Percentiles rank a stretch among this genome's conserved stretches.
These are phyloP conservation scores for Epizoanthus illoricatus DNA, from an alignment of 92 coral and sea anemone species.

Conservation along the genomic window DNA sequence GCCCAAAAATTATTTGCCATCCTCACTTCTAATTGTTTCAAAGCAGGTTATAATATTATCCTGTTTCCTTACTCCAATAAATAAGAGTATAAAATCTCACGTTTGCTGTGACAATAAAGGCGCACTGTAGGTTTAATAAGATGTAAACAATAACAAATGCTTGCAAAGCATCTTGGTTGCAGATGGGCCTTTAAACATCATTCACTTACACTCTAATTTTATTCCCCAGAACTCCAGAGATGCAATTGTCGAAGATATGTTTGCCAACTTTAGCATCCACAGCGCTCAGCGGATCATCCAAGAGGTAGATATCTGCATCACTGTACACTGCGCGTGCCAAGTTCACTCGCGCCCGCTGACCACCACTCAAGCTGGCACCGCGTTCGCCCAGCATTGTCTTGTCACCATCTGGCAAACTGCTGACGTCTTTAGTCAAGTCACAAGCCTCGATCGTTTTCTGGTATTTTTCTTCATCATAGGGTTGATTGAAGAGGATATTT, in stretches of 20 bases:
- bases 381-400: constrained; percentile 79
- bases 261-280: constrained; percentile 93
- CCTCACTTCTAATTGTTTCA: too few species aligned
- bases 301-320: constrained; percentile 80
- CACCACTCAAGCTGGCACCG: constrained; percentile 88
- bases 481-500: constrained; percentile 79
- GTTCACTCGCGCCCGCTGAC: constrained; percentile 91
- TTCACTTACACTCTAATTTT: constrained; percentile 63
- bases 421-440: constrained; percentile 75
- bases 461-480: constrained; percentile 72
- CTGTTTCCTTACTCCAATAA: too few species aligned
- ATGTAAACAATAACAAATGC: too few species aligned
- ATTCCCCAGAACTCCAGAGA: constrained; percentile 69
- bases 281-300: constrained; percentile 88
- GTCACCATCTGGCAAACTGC: constrained; percentile 74
- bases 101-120: too few species aligned
- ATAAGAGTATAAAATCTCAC: too few species aligned
- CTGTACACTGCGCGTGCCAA: constrained; percentile 92
- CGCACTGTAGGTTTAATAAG: too few species aligned
- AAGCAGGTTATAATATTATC: too few species aligned
- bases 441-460: constrained; percentile 76
- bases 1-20: too few species aligned
- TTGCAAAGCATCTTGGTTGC: too few species aligned
- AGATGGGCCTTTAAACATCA: too few species aligned
- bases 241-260: constrained; percentile 87